These are phyloP conservation scores for Beroe ovata DNA, from an alignment of 37 sponge, comb jelly and placozoan species.

Conservation along the genomic window DNA sequence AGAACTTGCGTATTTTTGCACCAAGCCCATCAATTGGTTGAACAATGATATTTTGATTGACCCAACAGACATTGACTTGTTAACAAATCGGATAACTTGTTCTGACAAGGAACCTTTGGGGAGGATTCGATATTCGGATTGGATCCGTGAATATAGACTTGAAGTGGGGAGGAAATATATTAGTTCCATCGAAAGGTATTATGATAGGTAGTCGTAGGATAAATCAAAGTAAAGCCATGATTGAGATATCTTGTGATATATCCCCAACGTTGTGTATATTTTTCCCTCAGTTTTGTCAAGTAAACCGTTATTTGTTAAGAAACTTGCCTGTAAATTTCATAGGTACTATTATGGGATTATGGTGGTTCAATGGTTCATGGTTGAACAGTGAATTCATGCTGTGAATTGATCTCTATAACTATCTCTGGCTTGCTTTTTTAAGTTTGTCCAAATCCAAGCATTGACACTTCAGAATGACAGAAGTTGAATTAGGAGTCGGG, in stretches of 20 bases:
- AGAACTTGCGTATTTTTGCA: neutral
- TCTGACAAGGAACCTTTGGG: neutral
- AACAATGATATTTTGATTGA: neutral
- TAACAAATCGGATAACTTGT: neutral
- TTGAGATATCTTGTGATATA: too few species aligned
- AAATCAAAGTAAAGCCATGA: too few species aligned
- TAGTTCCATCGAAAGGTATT: neutral
- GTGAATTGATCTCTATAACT: too few species aligned
- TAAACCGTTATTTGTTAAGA: too few species aligned
- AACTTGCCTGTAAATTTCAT: too few species aligned
- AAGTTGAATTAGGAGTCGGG: neutral
- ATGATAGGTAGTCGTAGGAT: neutral
- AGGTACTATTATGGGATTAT: too few species aligned
- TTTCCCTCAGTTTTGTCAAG: too few species aligned
- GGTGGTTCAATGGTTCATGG: too few species aligned
- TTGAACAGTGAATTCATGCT: too few species aligned
- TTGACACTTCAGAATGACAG: constrained; percentile 14
- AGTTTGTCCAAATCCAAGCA: too few species aligned
- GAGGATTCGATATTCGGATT: neutral
- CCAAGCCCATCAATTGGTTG: neutral
- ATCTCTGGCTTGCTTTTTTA: too few species aligned
- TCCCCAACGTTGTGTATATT: too few species aligned
- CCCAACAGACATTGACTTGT: neutral
- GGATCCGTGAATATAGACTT: neutral
- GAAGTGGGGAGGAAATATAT: neutral